These are phyloP conservation scores for Molossus alvarezi DNA, from an alignment of 2,797 vertebrate genomes.

Conservation along the genomic window DNA sequence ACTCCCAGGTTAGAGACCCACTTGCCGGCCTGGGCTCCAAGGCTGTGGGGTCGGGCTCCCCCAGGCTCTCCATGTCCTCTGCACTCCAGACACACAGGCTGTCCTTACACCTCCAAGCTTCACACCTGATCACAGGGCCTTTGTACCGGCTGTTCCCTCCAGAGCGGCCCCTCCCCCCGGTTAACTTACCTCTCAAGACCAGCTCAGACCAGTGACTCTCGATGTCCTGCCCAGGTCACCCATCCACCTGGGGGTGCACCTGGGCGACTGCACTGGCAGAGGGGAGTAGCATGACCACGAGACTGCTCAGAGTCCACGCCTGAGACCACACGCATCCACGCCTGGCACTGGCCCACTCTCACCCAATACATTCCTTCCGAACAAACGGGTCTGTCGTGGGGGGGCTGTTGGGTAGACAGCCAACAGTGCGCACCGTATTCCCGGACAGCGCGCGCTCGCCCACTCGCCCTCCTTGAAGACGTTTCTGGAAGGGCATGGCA, in stretches of 20 bases:
- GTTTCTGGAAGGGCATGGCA: neutral
- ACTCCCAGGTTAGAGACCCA: neutral
- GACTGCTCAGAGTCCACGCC: neutral
- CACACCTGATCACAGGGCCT: neutral
- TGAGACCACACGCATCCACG: neutral
- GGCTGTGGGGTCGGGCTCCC: neutral
- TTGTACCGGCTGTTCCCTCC: neutral
- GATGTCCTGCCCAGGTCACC: neutral
- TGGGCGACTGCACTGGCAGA: neutral
- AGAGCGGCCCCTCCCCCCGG: neutral
- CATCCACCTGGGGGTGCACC: neutral
- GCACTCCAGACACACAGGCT: neutral
- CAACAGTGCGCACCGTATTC: rapidly evolving
- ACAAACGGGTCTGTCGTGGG: neutral
- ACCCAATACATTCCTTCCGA: neutral
- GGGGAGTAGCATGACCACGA: neutral
- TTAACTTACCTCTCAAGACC: neutral
- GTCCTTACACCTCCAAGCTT: neutral
- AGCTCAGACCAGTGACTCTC: neutral
- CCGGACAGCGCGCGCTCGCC: neutral
- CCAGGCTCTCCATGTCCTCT: neutral
- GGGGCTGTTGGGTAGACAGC: neutral
- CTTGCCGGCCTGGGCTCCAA: neutral
- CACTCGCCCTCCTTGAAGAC: neutral
- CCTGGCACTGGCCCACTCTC: neutral